Evolutionary conservation across 2,797 vertebrate species (phyloP), one percentile per base, ranked within the genome.

Genomic region (Labroides dimidiatus): DNA sequence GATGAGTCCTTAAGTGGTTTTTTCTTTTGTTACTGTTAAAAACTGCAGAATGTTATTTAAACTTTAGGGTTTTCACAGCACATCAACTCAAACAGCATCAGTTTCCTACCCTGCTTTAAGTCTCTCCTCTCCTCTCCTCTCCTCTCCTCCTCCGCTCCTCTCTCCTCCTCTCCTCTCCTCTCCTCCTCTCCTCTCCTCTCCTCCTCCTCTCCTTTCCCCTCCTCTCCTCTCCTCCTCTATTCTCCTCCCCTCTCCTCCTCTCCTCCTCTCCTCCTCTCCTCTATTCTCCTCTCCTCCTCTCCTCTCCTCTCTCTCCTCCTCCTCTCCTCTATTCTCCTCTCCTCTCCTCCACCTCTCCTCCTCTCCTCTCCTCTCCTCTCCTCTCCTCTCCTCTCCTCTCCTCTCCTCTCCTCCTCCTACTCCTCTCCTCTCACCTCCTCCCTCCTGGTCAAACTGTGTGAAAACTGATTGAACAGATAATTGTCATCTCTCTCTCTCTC

Each of bases 121-220:
- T 53, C 15, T 43, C 16, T n/a, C 49, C 42, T 95, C 94, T 96
- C 95, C 30, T 95, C n/a, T n/a, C n/a, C n/a, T n/a, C n/a, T n/a
- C n/a, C n/a, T n/a, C n/a, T n/a, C n/a, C n/a, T n/a, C n/a, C n/a
- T n/a, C n/a, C n/a, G n/a, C n/a, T n/a, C n/a, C n/a, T n/a, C n/a
- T n/a, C n/a, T n/a, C n/a, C n/a, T n/a, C n/a, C n/a, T n/a, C n/a
- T n/a, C n/a, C n/a, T n/a, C n/a, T n/a, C n/a, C n/a, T n/a, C n/a
- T n/a, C n/a, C n/a, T n/a, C n/a, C n/a, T n/a, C n/a, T n/a, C n/a
- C n/a, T n/a, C n/a, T n/a, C n/a, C n/a, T n/a, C n/a, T n/a, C n/a
- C n/a, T n/a, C n/a, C n/a, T n/a, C n/a, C n/a, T n/a, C n/a, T n/a
- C n/a, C n/a, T n/a, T n/a, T n/a, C n/a, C n/a, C n/a, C n/a, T n/a